A percentile compares a stretch with the other conserved stretches of the same genome.
phyloP scores from a whole-genome alignment of 2,888 invertebrate species.

The Acholoe squamosa region DNA sequence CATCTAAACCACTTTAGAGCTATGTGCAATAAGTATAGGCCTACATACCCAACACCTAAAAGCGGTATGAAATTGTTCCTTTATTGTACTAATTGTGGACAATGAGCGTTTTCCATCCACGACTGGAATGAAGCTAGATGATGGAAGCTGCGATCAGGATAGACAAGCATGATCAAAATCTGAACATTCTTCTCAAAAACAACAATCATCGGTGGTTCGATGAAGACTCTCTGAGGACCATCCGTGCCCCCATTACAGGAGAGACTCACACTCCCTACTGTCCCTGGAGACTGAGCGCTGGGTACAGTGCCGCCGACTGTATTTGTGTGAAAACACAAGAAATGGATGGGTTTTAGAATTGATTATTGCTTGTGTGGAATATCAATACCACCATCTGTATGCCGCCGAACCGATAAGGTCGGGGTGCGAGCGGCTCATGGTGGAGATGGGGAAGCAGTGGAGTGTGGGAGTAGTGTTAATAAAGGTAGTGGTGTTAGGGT shows the following conservation, averaged over 20 bases:
- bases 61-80: too few relatives aligned
- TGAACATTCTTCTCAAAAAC: not conserved
- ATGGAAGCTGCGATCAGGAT: too few relatives aligned
- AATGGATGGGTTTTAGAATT: constrained; percentile 57
- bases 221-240: not conserved
- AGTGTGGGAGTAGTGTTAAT: not conserved
- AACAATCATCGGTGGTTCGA: not conserved
- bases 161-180: constrained; percentile 19
- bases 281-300: not conserved
- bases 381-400: constrained; percentile 4
- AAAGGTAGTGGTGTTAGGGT: not conserved
- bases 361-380: constrained; percentile 30
- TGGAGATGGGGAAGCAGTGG: not conserved
- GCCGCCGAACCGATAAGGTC: constrained; percentile 4
- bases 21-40: too few relatives aligned
- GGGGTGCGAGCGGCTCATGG: not conserved
- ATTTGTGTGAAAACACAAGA: constrained; percentile 40
- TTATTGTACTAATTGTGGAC: too few relatives aligned
- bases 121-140: too few relatives aligned
- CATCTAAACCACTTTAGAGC: too few relatives aligned
- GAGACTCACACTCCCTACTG: not conserved
- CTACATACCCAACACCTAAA: too few relatives aligned
- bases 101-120: too few relatives aligned
- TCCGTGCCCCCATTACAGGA: not conserved
- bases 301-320: not conserved